These are phyloP conservation scores for Drosophila tropicalis DNA, from an alignment of 1,140 invertebrate species.

Conservation along the genomic window DNA sequence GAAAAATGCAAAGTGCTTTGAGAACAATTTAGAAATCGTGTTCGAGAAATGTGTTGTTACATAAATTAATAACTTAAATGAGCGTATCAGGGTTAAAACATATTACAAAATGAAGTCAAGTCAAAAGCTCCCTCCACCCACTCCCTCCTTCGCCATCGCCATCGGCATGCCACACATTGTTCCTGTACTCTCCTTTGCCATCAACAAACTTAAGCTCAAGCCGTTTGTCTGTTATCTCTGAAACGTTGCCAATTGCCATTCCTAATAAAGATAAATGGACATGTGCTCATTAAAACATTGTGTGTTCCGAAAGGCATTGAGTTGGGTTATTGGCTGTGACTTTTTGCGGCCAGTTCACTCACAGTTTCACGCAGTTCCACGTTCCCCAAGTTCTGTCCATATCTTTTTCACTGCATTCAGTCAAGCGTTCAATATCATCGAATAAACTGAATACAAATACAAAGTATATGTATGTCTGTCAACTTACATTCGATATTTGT, in stretches of 20 bases:
- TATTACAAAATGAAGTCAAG: slow-evolving; percentile 43
- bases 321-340: slow-evolving; percentile 70
- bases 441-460: background rate
- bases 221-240: slow-evolving; percentile 59
- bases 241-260: slow-evolving; percentile 69
- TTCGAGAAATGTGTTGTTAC: slow-evolving; percentile 48
- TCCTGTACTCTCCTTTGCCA: background rate
- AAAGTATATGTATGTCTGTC: slow-evolving; percentile 28
- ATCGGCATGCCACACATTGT: slow-evolving; percentile 14
- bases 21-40: slow-evolving; percentile 50
- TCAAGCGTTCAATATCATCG: slow-evolving; percentile 73
- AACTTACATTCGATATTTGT: slow-evolving; percentile 26
- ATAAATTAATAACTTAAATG: slow-evolving; percentile 69
- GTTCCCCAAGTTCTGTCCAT: slow-evolving; percentile 33
- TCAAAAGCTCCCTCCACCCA: slow-evolving; percentile 20
- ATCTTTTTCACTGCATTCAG: slow-evolving; percentile 60
- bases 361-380: background rate
- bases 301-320: slow-evolving; percentile 60
- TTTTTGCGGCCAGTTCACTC: slow-evolving; percentile 49
- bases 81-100: slow-evolving; percentile 36
- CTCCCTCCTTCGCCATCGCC: too few relatives aligned
- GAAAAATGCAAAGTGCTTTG: slow-evolving; percentile 37
- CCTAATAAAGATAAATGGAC: slow-evolving; percentile 78
- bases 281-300: slow-evolving; percentile 55
- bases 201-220: background rate